phyloP scores from a whole-genome alignment of 2,888 invertebrate genomes.

The Thymelicus lineola region DNA sequence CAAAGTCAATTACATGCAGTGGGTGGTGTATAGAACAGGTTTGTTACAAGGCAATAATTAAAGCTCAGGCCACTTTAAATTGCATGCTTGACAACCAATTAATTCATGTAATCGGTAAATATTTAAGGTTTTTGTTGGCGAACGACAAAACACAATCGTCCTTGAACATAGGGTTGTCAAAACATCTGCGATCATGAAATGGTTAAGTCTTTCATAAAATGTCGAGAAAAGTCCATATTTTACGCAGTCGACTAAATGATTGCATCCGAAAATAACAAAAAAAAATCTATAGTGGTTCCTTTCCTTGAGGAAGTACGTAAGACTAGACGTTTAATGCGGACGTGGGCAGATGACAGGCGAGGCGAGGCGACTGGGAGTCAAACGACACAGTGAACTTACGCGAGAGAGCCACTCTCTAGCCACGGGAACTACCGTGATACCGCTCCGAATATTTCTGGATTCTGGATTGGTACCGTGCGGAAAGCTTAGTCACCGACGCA shows the following conservation, averaged over 20 bases:
- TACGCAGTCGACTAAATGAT: too few relatives aligned
- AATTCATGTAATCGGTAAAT: conserved; percentile 18
- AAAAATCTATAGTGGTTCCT: too few relatives aligned
- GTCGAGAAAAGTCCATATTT: too few relatives aligned
- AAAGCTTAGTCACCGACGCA: conserved; percentile 77
- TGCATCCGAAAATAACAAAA: neutral
- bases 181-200: too few relatives aligned
- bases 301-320: conserved; percentile 26
- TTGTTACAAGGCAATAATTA: conserved; percentile 28
- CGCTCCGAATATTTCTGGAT: conserved; percentile 77
- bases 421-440: conserved; percentile 56
- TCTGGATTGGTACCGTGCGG: conserved; percentile 84
- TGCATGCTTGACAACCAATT: conserved; percentile 29
- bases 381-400: conserved; percentile 44
- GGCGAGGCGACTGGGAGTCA: neutral
- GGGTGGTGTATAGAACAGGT: conserved; percentile 26
- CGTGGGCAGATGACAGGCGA: conserved; percentile 37
- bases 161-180: conserved; percentile 6
- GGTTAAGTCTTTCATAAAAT: too few relatives aligned
- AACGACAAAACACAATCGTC: neutral
- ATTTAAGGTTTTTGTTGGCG: conserved; percentile 5
- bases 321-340: conserved; percentile 6
- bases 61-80: conserved; percentile 22
- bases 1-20: conserved; percentile 27
- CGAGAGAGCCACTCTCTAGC: conserved; percentile 34